Conservation (phyloP, 64 coral and sea anemone species). For the Montipora sp. region DNA sequence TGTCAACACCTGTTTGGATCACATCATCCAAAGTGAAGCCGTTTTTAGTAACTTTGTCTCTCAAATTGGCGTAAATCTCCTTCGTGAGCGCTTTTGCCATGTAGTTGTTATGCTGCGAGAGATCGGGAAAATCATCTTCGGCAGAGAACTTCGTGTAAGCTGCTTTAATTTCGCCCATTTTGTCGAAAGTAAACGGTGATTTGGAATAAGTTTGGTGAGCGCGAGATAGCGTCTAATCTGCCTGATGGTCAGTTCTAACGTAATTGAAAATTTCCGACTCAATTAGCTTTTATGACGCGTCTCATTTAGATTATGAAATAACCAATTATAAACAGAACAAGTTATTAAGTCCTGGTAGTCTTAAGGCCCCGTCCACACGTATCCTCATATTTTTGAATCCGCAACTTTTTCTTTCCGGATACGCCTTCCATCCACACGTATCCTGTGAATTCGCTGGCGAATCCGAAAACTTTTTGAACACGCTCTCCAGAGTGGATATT, state of each 20-base stretch:
- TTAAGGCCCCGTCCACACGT: too few relatives aligned
- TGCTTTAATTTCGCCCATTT: conserved; percentile 80
- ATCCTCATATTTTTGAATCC: too few relatives aligned
- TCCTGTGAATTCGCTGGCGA: too few relatives aligned
- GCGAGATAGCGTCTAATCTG: too few relatives aligned
- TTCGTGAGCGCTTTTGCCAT: conserved; percentile 96
- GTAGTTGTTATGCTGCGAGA: conserved; percentile 92
- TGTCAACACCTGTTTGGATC: conserved; percentile 98
- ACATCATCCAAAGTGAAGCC: conserved; percentile 92
- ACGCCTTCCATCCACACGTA: too few relatives aligned
- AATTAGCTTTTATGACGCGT: too few relatives aligned
- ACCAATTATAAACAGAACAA: too few relatives aligned
- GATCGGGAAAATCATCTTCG: conserved; percentile 81
- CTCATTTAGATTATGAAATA: too few relatives aligned
- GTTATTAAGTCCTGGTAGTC: too few relatives aligned
- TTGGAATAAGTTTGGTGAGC: background rate
- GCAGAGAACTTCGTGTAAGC: conserved; percentile 89
- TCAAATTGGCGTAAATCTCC: conserved; percentile 87
- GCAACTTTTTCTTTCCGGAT: too few relatives aligned
- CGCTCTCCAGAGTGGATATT: too few relatives aligned
- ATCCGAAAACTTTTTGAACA: too few relatives aligned
- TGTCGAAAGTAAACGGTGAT: background rate
- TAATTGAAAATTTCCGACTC: background rate
- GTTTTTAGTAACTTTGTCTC: conserved; percentile 91
- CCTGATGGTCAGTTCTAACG: background rate